Conservation (phyloP, 2,113 vertebrate genomes). For the Nothocercus julius region DNA sequence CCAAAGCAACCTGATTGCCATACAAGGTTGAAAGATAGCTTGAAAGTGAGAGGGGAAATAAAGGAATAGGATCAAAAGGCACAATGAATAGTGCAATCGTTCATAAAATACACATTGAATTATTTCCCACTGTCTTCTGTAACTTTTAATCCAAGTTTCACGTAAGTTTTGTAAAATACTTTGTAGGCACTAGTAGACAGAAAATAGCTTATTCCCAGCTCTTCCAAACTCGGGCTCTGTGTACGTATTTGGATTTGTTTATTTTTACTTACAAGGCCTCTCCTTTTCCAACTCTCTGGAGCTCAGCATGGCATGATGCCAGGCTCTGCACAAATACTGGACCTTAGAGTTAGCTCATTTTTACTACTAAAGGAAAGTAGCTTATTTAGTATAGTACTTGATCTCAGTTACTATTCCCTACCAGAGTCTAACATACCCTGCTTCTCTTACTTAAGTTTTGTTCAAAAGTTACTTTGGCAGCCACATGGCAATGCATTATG, state of each 20-base stretch:
- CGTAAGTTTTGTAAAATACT: conserved; percentile 39
- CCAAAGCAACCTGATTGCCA: background rate
- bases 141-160: conserved; percentile 25
- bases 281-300: conserved; percentile 33
- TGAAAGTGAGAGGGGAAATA: background rate
- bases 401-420: background rate
- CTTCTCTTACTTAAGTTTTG: background rate
- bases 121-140: background rate
- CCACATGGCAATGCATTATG: background rate
- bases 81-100: background rate
- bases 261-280: conserved; percentile 52
- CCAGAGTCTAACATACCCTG: background rate
- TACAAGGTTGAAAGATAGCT: background rate
- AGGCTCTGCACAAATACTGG: background rate
- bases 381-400: background rate
- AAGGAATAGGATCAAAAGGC: background rate
- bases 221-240: background rate
- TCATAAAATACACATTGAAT: background rate
- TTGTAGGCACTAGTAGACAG: conserved; percentile 38
- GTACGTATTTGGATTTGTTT: conserved; percentile 40
- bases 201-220: conserved; percentile 27
- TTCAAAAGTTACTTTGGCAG: background rate
- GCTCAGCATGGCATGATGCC: conserved; percentile 30
- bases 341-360: background rate
- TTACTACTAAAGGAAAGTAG: background rate